Percentiles rank a stretch among this genome's conserved stretches.
These are phyloP conservation scores for Leptinotarsa defecta DNA, from an alignment of 1,140 invertebrate species.

Conservation along the genomic window DNA sequence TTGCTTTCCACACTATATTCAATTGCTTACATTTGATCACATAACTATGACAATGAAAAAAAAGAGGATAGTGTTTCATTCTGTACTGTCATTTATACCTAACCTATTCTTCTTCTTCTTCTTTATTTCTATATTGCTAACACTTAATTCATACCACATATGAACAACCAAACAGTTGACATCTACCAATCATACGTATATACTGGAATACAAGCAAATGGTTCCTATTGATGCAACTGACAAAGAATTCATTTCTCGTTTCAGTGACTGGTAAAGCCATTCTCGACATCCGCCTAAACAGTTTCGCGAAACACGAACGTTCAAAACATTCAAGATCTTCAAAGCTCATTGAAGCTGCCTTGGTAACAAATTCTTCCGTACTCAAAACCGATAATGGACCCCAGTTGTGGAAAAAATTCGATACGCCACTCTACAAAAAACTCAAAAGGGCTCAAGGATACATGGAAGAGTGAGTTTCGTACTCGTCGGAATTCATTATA, in stretches of 20 bases:
- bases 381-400: slow-evolving; percentile 77
- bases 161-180: too few species aligned
- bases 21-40: too few species aligned
- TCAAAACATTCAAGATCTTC: slow-evolving; percentile 64
- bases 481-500: not conserved
- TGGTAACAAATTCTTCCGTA: slow-evolving; percentile 71
- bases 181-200: too few species aligned
- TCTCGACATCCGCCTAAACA: slow-evolving; percentile 69
- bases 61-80: too few species aligned
- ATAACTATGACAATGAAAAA: too few species aligned
- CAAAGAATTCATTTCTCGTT: slow-evolving; percentile 47
- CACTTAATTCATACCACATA: too few species aligned
- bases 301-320: slow-evolving; percentile 67
- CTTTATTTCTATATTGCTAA: too few species aligned
- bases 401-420: slow-evolving; percentile 72
- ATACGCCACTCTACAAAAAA: slow-evolving; percentile 75
- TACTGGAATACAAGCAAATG: too few species aligned
- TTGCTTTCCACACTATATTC: too few species aligned
- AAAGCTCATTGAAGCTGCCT: slow-evolving; percentile 72
- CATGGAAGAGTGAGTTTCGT: slow-evolving; percentile 72
- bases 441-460: slow-evolving; percentile 70
- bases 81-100: too few species aligned
- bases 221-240: not conserved
- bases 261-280: slow-evolving; percentile 72
- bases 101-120: too few species aligned